Evolutionary conservation across 1,140 invertebrate genomes (phyloP), one percentile per base, ranked within the genome.

Genomic region (Lordiphosa clarofinis): DNA sequence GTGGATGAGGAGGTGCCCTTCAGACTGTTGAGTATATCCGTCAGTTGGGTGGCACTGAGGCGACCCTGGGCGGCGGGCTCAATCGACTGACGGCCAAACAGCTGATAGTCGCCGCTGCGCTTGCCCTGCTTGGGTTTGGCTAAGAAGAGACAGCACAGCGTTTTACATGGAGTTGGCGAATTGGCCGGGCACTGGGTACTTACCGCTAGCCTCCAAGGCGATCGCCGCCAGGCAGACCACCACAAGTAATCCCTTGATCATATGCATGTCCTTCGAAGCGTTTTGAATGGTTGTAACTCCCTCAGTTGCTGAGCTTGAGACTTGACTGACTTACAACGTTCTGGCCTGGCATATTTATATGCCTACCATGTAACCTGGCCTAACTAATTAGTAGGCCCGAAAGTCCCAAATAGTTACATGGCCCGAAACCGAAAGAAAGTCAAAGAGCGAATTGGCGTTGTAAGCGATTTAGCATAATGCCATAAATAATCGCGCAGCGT

Each of bases 381-480:
- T 4, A 35, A 36, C 53, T 52, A 62, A 62, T 67, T 67, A 62
- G 48, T 56, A 62, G 58, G 63, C 63, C 63, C 38, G 35, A 46
- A 44, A 43, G 37, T 74, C 74, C 54, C 50, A 62, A 59, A 24
- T 43, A 15, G 8, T 3, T 21, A 38, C n/a, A 52, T 39, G 5
- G 19, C n/a, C 13, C 4, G 6, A 11, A 12, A 47, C 19, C 6
- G 38, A 10, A 13, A 53, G 11, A 35, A 38, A 9, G 40, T 31
- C 33, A 11, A 7, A 1, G 37, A 15, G 11, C 36, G 35, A 24
- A 54, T 5, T 8, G 10, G 24, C 24, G 52, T 42, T 82, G 72
- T 82, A 82, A 76, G 4, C 28, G 44, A 53, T 44, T 81, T 82
- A 44, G 73, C 76, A 82, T 82, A 82, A 61, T 50, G 58, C 72